These are phyloP conservation scores for Oscarella lobularis DNA, from an alignment of 37 sponge, comb jelly and placozoan species.

Conservation along the genomic window DNA sequence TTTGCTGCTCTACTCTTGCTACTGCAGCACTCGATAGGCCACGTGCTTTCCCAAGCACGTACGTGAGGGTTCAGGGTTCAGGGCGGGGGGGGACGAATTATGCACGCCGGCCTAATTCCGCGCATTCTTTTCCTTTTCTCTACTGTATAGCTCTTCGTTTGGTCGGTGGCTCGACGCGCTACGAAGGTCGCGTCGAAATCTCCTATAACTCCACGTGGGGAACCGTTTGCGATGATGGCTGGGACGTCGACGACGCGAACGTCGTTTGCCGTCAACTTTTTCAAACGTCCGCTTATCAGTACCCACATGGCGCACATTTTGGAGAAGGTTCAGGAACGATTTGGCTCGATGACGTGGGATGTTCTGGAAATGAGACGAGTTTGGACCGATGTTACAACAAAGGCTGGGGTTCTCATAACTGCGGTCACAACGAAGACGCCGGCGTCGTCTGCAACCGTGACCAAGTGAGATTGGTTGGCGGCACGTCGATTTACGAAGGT, in stretches of 20 bases:
- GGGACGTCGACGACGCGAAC: slow-evolving; percentile 1
- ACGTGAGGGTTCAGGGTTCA: too few relatives aligned
- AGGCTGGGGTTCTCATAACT: slow-evolving; percentile 15
- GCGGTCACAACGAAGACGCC: slow-evolving; percentile 30
- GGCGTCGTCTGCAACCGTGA: slow-evolving; percentile 17
- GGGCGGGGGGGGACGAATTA: too few relatives aligned
- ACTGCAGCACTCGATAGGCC: too few relatives aligned
- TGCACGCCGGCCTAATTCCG: too few relatives aligned
- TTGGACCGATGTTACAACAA: slow-evolving; percentile 12
- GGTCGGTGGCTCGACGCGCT: slow-evolving; percentile 7
- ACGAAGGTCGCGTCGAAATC: slow-evolving; percentile 27
- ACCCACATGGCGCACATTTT: neutral
- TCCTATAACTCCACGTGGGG: slow-evolving; percentile 21
- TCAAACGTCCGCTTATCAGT: neutral
- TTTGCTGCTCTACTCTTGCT: too few relatives aligned
- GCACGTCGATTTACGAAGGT: slow-evolving; percentile 5
- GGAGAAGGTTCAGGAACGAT: slow-evolving; percentile 13
- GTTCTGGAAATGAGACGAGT: slow-evolving; percentile 11
- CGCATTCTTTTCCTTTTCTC: too few relatives aligned
- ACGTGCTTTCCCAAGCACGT: too few relatives aligned
- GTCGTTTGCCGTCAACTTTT: slow-evolving; percentile 40
- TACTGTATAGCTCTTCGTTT: slow-evolving; percentile 18
- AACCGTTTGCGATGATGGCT: slow-evolving; percentile 41
- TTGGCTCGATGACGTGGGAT: slow-evolving; percentile 17
- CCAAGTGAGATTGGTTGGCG: slow-evolving; percentile 10